Evolutionary conservation across 2,113 vertebrate genomes (phyloP).

Genomic region (Hippopotamus amphibius): DNA sequence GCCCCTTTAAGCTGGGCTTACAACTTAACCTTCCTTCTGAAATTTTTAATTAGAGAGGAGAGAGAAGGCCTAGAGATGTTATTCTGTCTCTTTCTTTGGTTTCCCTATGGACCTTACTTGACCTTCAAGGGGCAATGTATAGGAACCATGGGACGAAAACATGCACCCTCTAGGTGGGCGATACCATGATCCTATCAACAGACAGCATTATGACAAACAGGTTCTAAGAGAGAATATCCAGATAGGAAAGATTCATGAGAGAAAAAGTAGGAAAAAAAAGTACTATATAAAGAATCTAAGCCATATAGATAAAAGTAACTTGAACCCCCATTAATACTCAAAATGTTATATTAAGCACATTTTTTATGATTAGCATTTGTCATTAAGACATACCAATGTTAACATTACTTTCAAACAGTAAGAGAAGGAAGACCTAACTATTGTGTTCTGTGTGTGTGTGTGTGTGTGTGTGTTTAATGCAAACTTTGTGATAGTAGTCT

Average conservation of each 20-base stretch:
- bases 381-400: not conserved
- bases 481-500: not conserved
- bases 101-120: not conserved
- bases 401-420: not conserved
- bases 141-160: not conserved
- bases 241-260: not conserved
- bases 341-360: not conserved
- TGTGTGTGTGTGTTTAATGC: not conserved
- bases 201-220: not conserved
- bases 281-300: not conserved
- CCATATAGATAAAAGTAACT: not conserved
- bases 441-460: no score
- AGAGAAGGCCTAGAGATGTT: not conserved
- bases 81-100: not conserved
- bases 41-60: not conserved
- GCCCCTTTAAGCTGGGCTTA: not conserved
- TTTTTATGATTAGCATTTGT: not conserved
- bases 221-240: not conserved
- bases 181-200: not conserved
- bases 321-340: not conserved
- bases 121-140: not conserved
- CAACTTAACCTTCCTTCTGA: not conserved
- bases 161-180: not conserved
- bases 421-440: not conserved
- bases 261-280: not conserved